Base-by-base conservation (phyloP, 1,140 invertebrate genomes). In the Elymnias hypermnestra region DNA sequence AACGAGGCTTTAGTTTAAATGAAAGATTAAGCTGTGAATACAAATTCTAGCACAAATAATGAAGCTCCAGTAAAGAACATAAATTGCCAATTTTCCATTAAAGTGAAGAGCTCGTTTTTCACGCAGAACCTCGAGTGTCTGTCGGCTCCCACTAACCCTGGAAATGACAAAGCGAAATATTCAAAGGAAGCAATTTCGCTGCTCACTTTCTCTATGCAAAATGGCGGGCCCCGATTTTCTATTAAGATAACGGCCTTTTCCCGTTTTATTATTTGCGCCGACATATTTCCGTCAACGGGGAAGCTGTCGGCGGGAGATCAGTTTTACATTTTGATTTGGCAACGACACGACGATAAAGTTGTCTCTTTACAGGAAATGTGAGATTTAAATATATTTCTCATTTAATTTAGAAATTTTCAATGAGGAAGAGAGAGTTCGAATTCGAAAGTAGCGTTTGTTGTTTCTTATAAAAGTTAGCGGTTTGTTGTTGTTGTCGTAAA, bases 211-310 rank as follows among this genome's bases (percentile, higher is more conserved):
- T 57, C 51, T 59, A 71, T 67, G 67, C 63, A 71, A 67, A 71
- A 26, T 49, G 50, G 35, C 43, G 29, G 51, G 25, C 44, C 31
- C 54, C 55, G 76, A 81, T 81, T 70, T 81, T 73, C 76, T 77
- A 81, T 81, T 81, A 77, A 81, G 76, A 81, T 81, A 81, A 64
- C 56, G 43, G 21, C 52, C 50, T 39, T 53, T 31, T 59, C 51
- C 56, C 44, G 37, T 35, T 61, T 62, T 72, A 62, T 70, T 67
- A 60, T 59, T 66, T 46, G 42, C 45, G 26, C 53, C 48, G 62
- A 53, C 68, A 77, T 81, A 74, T 76, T 78, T 69, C 64, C 67
- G 57, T 66, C 67, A 69, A 21, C 44, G 19, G 9, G 28, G 5
- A 29, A 57, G 69, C 65, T 75, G 74, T 70, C 70, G 63, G 38